Conservation (phyloP, 2,888 invertebrate genomes). For the Baronia brevicornis region DNA sequence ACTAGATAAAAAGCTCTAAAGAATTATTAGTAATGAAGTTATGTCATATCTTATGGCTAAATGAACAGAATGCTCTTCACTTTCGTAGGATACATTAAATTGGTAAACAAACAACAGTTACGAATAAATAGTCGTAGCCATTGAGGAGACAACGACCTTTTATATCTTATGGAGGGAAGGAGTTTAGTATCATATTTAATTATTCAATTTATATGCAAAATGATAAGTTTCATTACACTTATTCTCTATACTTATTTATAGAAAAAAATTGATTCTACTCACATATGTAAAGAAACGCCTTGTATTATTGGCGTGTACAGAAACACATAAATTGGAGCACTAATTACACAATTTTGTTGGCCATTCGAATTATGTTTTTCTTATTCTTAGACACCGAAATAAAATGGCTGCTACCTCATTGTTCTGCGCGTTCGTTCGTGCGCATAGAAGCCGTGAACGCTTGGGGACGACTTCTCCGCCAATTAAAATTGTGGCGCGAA, state of each 20-base stretch:
- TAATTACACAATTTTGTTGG: conserved; percentile 75
- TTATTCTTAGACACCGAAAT: conserved; percentile 76
- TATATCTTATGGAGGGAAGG: conserved; percentile 43
- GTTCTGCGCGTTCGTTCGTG: conserved; percentile 77
- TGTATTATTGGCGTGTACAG: conserved; percentile 62
- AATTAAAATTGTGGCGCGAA: conserved; percentile 76
- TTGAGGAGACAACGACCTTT: conserved; percentile 45
- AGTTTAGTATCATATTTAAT: conserved; percentile 38
- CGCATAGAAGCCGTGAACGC: conserved; percentile 77
- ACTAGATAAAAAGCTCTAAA: conserved; percentile 42
- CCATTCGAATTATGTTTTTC: conserved; percentile 74
- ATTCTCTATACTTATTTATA: conserved; percentile 45
- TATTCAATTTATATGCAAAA: conserved; percentile 30
- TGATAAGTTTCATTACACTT: conserved; percentile 54
- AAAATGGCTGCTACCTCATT: conserved; percentile 77
- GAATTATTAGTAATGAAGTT: conserved; percentile 56
- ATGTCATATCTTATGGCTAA: conserved; percentile 65
- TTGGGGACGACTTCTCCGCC: conserved; percentile 75
- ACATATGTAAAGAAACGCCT: conserved; percentile 68
- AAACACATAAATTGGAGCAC: conserved; percentile 75
- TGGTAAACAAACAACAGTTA: conserved; percentile 44
- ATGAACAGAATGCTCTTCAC: conserved; percentile 46
- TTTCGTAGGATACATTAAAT: conserved; percentile 36
- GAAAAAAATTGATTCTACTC: conserved; percentile 64
- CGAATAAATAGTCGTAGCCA: conserved; percentile 36